Evolutionary conservation across 2,797 vertebrate genomes (phyloP).

Genomic region (Aldrovandia affinis): DNA sequence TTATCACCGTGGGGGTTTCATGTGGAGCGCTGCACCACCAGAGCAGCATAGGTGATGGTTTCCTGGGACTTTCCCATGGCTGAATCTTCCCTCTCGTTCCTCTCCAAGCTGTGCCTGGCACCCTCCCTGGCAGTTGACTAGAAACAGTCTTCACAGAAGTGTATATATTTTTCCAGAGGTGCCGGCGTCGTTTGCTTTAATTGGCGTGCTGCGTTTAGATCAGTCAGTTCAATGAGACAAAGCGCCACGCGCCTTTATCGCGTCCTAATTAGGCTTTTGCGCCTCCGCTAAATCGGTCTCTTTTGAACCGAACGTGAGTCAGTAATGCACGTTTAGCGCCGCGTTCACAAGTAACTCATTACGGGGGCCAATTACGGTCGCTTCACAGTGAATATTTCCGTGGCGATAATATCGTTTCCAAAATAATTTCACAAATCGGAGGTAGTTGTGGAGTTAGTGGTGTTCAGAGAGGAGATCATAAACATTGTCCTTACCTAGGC

Average conservation of each 20-base stretch:
- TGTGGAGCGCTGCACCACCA: background rate
- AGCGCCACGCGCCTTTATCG: slow-evolving; percentile 25
- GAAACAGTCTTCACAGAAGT: background rate
- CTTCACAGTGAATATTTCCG: background rate
- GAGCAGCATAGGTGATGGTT: background rate
- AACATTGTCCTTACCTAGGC: background rate
- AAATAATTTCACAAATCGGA: background rate
- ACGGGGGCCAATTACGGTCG: background rate
- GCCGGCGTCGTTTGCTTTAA: slow-evolving; percentile 14
- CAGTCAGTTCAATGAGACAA: slow-evolving; percentile 25
- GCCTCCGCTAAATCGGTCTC: slow-evolving; percentile 15
- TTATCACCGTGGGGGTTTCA: background rate
- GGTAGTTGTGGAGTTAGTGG: background rate
- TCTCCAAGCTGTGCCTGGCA: background rate
- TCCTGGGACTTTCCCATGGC: background rate
- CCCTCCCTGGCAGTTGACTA: slow-evolving; percentile 6
- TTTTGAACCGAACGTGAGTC: slow-evolving; percentile 11
- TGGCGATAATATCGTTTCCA: background rate
- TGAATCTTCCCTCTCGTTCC: background rate
- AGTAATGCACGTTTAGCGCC: slow-evolving; percentile 20
- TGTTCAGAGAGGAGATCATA: background rate
- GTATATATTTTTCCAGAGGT: slow-evolving; percentile 12
- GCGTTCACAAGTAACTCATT: slow-evolving; percentile 13
- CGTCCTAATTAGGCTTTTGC: slow-evolving; percentile 30
- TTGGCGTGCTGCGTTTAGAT: slow-evolving; percentile 16